phyloP scores from a whole-genome alignment of 2,113 vertebrate genomes.

The Thinocorus orbignyianus region DNA sequence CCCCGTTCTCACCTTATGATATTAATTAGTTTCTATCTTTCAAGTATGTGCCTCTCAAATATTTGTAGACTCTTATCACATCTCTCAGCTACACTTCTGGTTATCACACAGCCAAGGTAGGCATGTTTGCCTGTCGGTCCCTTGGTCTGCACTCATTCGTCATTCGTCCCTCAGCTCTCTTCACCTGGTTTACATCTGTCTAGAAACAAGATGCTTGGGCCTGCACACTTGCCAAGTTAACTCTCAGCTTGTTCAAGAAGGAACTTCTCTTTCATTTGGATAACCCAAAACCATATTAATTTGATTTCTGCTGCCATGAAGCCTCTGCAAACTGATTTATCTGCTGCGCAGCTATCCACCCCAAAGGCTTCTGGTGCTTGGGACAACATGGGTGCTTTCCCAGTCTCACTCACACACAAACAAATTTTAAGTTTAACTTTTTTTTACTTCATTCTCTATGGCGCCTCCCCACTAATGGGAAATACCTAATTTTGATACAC shows the following conservation, averaged over 20 bases:
- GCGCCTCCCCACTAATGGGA: not conserved
- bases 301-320: not conserved
- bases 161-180: not conserved
- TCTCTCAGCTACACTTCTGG: not conserved
- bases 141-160: not conserved
- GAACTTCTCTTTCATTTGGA: not conserved
- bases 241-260: not conserved
- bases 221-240: not conserved
- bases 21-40: constrained; percentile 8
- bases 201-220: not conserved
- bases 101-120: not conserved
- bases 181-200: not conserved
- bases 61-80: not conserved
- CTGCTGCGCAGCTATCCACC: not conserved
- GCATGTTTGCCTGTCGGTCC: not conserved
- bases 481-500: not conserved
- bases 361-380: not conserved
- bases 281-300: not conserved
- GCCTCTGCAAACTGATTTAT: not conserved
- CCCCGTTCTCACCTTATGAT: not conserved
- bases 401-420: not conserved
- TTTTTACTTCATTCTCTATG: not conserved
- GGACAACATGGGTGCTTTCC: not conserved
- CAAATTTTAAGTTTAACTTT: not conserved
- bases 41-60: not conserved